Conservation (phyloP, 2,888 invertebrate species). For the Macrophya annulata region DNA sequence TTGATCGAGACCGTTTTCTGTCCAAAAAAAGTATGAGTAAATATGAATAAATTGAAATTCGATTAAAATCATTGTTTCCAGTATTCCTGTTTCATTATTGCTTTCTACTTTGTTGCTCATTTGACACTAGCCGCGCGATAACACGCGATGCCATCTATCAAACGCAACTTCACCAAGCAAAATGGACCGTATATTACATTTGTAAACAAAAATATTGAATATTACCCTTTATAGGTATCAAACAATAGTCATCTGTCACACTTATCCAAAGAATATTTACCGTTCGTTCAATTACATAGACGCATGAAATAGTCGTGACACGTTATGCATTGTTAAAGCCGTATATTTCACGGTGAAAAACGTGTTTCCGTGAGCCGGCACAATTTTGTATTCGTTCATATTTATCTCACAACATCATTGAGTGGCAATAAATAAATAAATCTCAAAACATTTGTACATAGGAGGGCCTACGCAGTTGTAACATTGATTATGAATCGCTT, state of each 20-base stretch:
- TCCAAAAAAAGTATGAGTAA: background rate
- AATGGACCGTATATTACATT: background rate
- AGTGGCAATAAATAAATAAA: background rate
- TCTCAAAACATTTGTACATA: background rate
- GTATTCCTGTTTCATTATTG: background rate
- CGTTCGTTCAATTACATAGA: background rate
- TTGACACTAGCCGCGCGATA: constrained; percentile 22
- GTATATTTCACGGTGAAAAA: background rate
- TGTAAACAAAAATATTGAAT: constrained; percentile 19
- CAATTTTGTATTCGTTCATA: background rate
- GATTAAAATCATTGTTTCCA: background rate
- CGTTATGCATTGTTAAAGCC: background rate
- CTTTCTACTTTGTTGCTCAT: background rate
- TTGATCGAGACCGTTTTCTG: background rate
- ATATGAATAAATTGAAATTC: background rate
- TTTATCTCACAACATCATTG: background rate
- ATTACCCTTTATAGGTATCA: background rate
- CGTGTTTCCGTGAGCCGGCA: background rate
- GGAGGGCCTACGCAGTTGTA: background rate
- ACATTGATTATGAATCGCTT: background rate
- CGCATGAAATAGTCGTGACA: background rate
- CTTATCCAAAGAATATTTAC: background rate
- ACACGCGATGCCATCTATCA: background rate
- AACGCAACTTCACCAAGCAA: background rate
- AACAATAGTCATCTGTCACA: background rate